Evolutionary conservation across 64 coral and sea anemone genomes (phyloP).

Genomic region (Stylophora pistillata): DNA sequence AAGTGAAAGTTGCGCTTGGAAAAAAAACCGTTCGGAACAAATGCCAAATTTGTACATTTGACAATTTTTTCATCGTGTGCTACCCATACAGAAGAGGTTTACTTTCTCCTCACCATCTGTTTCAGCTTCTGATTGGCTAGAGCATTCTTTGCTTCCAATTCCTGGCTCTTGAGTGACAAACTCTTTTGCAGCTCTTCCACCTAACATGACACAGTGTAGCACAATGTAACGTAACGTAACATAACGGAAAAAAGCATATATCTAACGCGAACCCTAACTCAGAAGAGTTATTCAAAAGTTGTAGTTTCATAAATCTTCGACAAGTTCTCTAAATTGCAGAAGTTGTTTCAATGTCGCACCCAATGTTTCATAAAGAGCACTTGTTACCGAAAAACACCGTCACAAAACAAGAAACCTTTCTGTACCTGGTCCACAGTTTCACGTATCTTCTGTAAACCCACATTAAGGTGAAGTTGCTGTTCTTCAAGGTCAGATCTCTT

Average conservation of each 20-base stretch:
- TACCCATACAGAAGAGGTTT: too few relatives aligned
- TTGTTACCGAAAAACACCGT: background rate
- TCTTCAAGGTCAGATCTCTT: conserved; percentile 99
- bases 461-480: conserved; percentile 96
- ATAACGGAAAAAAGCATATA: background rate
- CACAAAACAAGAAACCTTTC: background rate
- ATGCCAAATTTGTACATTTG: too few relatives aligned
- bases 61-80: too few relatives aligned
- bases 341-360: too few relatives aligned
- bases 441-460: conserved; percentile 97
- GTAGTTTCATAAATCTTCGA: too few relatives aligned
- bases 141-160: conserved; percentile 97
- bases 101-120: conserved; percentile 80
- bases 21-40: background rate
- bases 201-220: conserved; percentile 18
- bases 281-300: too few relatives aligned
- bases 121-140: conserved; percentile 98
- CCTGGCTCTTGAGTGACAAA: conserved; percentile 97
- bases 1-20: too few relatives aligned
- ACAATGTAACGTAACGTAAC: background rate
- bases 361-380: too few relatives aligned
- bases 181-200: conserved; percentile 97
- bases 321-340: too few relatives aligned
- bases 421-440: conserved; percentile 93
- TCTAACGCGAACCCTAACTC: too few relatives aligned